phyloP scores from a whole-genome alignment of 2,797 vertebrate genomes.

The Enteromius mattozi region DNA sequence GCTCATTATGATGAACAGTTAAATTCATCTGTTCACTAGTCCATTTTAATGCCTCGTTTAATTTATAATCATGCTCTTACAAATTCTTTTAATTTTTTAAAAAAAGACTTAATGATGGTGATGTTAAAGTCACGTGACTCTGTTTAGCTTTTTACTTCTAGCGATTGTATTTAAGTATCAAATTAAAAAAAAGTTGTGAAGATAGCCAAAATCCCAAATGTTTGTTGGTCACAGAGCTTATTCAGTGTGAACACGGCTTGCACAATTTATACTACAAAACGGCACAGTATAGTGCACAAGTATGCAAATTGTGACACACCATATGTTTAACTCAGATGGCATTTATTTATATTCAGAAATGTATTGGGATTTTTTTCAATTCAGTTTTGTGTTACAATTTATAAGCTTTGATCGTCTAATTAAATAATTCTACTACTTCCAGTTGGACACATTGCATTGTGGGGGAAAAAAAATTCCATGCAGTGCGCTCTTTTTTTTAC shows the following conservation, averaged over 20 bases:
- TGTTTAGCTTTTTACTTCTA: neutral
- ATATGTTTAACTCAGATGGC: neutral
- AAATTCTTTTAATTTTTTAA: no score
- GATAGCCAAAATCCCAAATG: no score
- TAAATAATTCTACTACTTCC: neutral
- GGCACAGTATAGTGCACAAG: no score
- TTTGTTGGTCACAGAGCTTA: no score
- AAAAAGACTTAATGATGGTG: neutral
- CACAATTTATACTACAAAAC: no score
- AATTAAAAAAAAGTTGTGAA: neutral
- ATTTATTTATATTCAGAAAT: neutral
- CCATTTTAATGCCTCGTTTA: neutral
- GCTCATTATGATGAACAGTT: neutral
- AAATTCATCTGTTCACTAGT: neutral
- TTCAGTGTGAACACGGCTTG: neutral
- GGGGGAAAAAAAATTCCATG: neutral
- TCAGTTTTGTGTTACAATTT: neutral
- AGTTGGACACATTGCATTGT: neutral
- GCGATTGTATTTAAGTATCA: neutral
- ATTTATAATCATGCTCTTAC: neutral
- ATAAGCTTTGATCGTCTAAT: neutral
- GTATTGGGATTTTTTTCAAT: neutral
- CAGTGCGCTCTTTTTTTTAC: neutral
- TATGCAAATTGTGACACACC: no score
- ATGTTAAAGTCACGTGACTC: neutral